A percentile compares a stretch with the other conserved stretches of the same genome.
Conservation (phyloP, 2,888 invertebrate genomes). For the Drosophila cognata region DNA sequence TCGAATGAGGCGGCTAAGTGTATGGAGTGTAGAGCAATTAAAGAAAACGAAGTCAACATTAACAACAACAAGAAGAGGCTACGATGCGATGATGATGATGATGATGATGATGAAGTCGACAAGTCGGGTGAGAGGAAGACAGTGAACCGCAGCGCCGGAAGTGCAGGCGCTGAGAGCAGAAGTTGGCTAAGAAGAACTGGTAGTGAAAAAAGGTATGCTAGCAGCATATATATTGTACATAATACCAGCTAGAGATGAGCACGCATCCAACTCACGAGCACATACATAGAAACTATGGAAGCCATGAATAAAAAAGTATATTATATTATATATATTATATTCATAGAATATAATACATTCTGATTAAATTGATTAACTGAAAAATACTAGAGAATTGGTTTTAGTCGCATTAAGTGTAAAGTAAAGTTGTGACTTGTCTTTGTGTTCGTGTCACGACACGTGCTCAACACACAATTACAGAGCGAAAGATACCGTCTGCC, state of each 20-base stretch:
- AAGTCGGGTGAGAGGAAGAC: constrained; percentile 21
- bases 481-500: constrained; percentile 4
- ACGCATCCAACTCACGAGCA: not conserved
- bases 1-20: constrained; percentile 7
- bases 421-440: not conserved
- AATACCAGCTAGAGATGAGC: constrained; percentile 7
- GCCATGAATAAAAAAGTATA: not conserved
- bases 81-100: constrained; percentile 20
- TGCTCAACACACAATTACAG: constrained; percentile 4
- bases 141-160: constrained; percentile 75
- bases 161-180: constrained; percentile 43
- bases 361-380: not conserved
- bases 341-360: not conserved
- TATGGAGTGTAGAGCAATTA: constrained; percentile 56
- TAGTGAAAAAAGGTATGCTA: not conserved
- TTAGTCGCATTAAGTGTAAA: not conserved
- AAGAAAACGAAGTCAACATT: constrained; percentile 49
- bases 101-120: constrained; percentile 21
- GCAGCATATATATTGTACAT: constrained; percentile 2
- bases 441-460: constrained; percentile 9
- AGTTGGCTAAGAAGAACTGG: constrained; percentile 6
- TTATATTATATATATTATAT: not conserved
- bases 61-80: constrained; percentile 27
- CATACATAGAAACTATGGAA: not conserved
- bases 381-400: not conserved